phyloP scores from a whole-genome alignment of 1,140 invertebrate species.

The Ectropis grisescens region DNA sequence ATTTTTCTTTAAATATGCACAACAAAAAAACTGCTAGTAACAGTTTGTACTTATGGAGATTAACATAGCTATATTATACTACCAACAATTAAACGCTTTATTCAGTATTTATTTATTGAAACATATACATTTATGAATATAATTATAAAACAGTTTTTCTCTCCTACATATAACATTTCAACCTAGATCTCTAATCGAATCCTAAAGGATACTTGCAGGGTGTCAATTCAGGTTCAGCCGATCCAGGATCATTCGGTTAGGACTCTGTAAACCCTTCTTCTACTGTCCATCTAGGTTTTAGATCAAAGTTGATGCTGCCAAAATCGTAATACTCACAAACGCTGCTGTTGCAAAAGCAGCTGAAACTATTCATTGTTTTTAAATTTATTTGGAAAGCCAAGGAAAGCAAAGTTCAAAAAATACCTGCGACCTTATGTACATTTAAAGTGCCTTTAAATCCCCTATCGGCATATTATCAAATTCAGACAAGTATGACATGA shows the following conservation, averaged over 20 bases:
- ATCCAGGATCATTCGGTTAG: slow-evolving; percentile 7
- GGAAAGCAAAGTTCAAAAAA: neutral
- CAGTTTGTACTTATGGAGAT: slow-evolving; percentile 10
- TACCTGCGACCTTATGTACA: slow-evolving; percentile 10
- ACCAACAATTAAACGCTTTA: neutral
- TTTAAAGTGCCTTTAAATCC: slow-evolving; percentile 9
- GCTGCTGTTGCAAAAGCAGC: neutral
- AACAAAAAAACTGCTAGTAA: slow-evolving; percentile 3
- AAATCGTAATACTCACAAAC: too few species aligned
- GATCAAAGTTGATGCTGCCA: too few species aligned
- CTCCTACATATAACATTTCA: slow-evolving; percentile 2
- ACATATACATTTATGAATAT: slow-evolving; percentile 3
- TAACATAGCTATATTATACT: neutral
- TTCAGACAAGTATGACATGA: too few species aligned
- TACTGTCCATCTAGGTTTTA: slow-evolving; percentile 5
- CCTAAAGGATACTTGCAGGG: slow-evolving; percentile 3
- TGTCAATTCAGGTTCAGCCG: slow-evolving; percentile 3
- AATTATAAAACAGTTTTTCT: neutral
- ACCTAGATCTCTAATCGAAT: slow-evolving; percentile 6
- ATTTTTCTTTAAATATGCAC: too few species aligned
- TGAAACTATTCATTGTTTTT: neutral
- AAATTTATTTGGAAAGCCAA: too few species aligned
- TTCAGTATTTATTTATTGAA: slow-evolving; percentile 2
- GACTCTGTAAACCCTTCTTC: slow-evolving; percentile 13
- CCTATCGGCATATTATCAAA: too few species aligned